These are phyloP conservation scores for Telmatherina bonti DNA, from an alignment of 2,797 vertebrate species.

Conservation along the genomic window DNA sequence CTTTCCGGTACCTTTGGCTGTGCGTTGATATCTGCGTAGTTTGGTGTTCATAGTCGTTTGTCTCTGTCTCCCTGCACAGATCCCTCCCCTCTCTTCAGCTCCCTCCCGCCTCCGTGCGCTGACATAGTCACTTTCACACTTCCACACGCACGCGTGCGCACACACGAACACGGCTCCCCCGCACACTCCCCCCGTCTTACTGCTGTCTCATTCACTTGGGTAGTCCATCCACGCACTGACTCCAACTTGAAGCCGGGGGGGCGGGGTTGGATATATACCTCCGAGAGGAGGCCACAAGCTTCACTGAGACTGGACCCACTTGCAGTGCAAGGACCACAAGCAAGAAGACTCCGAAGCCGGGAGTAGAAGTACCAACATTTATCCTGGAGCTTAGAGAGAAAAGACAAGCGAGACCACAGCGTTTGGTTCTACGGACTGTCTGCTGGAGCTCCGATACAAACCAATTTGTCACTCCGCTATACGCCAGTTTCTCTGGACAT, in stretches of 20 bases:
- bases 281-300: constrained; percentile 78
- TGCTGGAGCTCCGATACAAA: constrained; percentile 75
- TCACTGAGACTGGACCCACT: constrained; percentile 85
- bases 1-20: constrained; percentile 84
- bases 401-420: constrained; percentile 58
- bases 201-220: constrained; percentile 85
- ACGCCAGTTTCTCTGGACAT: constrained; percentile 75
- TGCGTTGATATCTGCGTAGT: constrained; percentile 86
- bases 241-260: constrained; percentile 74
- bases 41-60: constrained; percentile 68
- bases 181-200: constrained; percentile 67
- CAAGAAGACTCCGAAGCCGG: constrained; percentile 90
- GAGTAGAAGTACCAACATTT: constrained; percentile 89
- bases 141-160: constrained; percentile 36
- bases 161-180: constrained; percentile 66
- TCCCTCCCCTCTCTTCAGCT: constrained; percentile 57
- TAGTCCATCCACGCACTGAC: constrained; percentile 84
- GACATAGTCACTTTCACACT: constrained; percentile 66
- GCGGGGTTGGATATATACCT: constrained; percentile 83
- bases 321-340: constrained; percentile 85
- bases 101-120: constrained; percentile 61
- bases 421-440: constrained; percentile 70
- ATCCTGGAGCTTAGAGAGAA: constrained; percentile 74
- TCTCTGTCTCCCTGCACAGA: constrained; percentile 66
- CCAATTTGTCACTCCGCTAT: constrained; percentile 70